Conservation (phyloP, 2,888 invertebrate genomes). For the Chirona hameri region DNA sequence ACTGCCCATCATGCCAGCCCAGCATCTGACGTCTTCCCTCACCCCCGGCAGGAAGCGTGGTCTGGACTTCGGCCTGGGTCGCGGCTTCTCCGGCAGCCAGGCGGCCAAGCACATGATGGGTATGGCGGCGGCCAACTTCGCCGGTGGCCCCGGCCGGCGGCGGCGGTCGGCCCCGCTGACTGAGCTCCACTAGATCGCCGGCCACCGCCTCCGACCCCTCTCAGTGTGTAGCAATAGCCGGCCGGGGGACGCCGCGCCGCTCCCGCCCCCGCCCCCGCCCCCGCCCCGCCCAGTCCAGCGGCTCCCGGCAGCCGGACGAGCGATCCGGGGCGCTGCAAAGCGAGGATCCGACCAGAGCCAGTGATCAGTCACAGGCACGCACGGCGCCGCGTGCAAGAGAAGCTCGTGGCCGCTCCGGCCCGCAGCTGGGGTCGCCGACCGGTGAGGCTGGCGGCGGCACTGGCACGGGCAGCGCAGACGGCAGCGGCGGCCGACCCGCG, state of each 20-base stretch:
- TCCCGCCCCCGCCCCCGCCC: background rate
- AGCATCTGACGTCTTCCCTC: background rate
- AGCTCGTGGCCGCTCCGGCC: background rate
- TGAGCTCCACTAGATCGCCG: background rate
- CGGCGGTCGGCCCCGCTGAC: conserved; percentile 54
- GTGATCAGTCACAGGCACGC: no score
- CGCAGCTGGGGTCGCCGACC: background rate
- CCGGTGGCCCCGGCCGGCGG: conserved; percentile 83
- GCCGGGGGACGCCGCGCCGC: background rate
- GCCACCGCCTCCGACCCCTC: background rate
- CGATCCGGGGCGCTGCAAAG: no score
- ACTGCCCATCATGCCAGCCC: no score
- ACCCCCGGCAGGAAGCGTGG: conserved; percentile 73
- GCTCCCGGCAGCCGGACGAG: background rate
- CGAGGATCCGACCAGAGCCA: no score
- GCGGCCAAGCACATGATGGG: conserved; percentile 91
- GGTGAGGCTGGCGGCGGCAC: background rate
- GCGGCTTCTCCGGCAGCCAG: conserved; percentile 83
- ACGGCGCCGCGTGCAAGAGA: background rate
- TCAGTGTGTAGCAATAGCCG: background rate
- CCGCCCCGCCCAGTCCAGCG: background rate
- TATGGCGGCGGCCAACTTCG: conserved; percentile 75
- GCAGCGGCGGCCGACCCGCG: no score
- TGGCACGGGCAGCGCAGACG: no score
- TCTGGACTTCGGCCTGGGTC: conserved; percentile 78